Evolutionary conservation across 2,888 invertebrate genomes (phyloP), one percentile per base, ranked within the genome.

Genomic region (Zygogramma bicolorata): DNA sequence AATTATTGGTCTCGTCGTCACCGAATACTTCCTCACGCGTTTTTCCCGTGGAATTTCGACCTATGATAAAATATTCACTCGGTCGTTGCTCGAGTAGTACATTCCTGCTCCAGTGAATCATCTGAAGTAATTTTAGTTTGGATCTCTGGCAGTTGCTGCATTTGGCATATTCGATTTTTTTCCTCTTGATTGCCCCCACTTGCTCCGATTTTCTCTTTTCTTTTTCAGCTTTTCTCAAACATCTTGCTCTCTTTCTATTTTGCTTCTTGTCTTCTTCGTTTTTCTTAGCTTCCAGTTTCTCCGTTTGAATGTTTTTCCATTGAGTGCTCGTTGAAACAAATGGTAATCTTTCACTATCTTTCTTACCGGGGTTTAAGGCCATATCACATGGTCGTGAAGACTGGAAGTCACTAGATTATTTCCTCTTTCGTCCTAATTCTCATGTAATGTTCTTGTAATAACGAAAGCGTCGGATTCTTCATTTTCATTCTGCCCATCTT

Each of bases 281-380:
- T 58, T 58, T 58, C 29, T 27, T 27, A 29, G 58, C 13, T 58
- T 58, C 27, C 27, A 58, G n/a, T 58, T 22, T 46, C 3, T 46
- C 46, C 20, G 18, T 46, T 20, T 46, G 46, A 20, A 63, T 69
- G 25, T 66, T 10, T 49, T 61, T 66, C 49, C 38, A 71, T 13
- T 58, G 42, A 18, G 27, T n/a, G 10, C 60, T 60, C 10, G 60
- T 71, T 3, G 61, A 34, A 20, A 68, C 68, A 42, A 71, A 71
- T 8, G 68, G 68, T 34, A 68, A n/a, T 57, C 61, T 40, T 53
- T 53, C 22, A 53, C 53, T 53, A 53, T 53, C 53, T 53, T 25
- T 25, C 10, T 53, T 53, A 1, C 27, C 20, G 7, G 22, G 53
- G 53, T 53, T 53, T 53, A 10, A 53, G 22, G 53, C 22, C 18